Evolutionary conservation across 2,113 vertebrate genomes (phyloP).

Genomic region (Perca schrenkii): DNA sequence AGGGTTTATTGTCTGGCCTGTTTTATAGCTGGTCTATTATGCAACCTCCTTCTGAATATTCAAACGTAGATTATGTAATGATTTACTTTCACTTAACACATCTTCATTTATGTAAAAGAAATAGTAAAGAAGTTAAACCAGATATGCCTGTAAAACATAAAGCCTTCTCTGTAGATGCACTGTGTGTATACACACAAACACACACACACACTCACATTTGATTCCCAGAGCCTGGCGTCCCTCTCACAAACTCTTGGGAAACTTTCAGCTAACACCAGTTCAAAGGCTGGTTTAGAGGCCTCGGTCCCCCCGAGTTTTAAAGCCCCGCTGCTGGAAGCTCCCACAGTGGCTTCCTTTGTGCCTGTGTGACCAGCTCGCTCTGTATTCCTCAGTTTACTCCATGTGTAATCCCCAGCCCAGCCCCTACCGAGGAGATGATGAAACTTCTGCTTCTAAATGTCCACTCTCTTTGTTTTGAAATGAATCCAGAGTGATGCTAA

Average conservation of each 20-base stretch:
- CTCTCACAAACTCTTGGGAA: constrained; percentile 72
- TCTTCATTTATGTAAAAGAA: background rate
- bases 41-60: constrained; percentile 14
- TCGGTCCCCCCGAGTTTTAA: constrained; percentile 57
- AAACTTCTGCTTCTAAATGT: constrained; percentile 35
- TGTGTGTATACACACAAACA: background rate
- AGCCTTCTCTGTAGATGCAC: constrained; percentile 22
- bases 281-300: constrained; percentile 72
- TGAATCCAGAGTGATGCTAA: background rate
- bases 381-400: constrained; percentile 68
- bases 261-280: constrained; percentile 67
- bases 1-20: background rate
- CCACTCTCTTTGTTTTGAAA: background rate
- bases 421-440: constrained; percentile 23
- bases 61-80: background rate
- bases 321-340: constrained; percentile 70
- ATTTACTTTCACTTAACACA: background rate
- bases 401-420: constrained; percentile 18
- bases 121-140: background rate
- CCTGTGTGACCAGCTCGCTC: constrained; percentile 62
- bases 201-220: constrained; percentile 41
- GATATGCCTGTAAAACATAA: constrained; percentile 16
- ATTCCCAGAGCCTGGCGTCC: constrained; percentile 63
- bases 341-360: constrained; percentile 81
- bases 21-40: constrained; percentile 11